Evolutionary conservation across 1,140 invertebrate species (phyloP), one percentile per base, ranked within the genome.

Genomic region (Aphidius ervi): DNA sequence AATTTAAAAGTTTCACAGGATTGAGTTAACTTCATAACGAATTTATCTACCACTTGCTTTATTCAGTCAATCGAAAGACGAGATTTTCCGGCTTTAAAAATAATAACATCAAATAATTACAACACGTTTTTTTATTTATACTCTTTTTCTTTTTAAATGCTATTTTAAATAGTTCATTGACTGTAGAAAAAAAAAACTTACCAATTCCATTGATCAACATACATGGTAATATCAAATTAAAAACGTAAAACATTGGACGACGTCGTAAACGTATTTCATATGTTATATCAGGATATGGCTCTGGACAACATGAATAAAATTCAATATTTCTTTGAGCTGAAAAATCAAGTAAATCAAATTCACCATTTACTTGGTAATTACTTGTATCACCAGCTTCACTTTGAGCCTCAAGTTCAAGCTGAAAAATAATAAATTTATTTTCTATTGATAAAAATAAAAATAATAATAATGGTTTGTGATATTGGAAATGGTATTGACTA

Each of bases 201-300:
- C 89, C 89, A 54, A 91, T 90, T 57, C 88, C 85, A 68, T 93
- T 94, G 69, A 95, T 96, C 6, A 95, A 85, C 56, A 94, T 85
- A 75, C 93, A 95, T 0, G 93, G 93, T 45, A 95, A 83, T 53
- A 95, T 93, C 60, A 95, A 83, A 72, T 95, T 95, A 81, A 95
- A 95, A 8, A 95, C 89, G 74, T 95, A 95, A 74, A 95, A 95
- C 82, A 95, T 85, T 0, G 93, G 93, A 65, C 92, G 79, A 62
- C 93, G 77, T 59, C 88, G 77, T 41, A 94, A 77, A 57, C 87
- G 85, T 65, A 89, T 89, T 67, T 85, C 82, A 75, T 86, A 91
- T 5, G 87, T 86, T 63, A 86, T 83, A 66, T 85, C 84, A 1
- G 84, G 84, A 66, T 86, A 86, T 0, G 86, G 84, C 64, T 87